phyloP scores from a whole-genome alignment of 2,797 vertebrate genomes.

The Amazonetta brasiliensis region DNA sequence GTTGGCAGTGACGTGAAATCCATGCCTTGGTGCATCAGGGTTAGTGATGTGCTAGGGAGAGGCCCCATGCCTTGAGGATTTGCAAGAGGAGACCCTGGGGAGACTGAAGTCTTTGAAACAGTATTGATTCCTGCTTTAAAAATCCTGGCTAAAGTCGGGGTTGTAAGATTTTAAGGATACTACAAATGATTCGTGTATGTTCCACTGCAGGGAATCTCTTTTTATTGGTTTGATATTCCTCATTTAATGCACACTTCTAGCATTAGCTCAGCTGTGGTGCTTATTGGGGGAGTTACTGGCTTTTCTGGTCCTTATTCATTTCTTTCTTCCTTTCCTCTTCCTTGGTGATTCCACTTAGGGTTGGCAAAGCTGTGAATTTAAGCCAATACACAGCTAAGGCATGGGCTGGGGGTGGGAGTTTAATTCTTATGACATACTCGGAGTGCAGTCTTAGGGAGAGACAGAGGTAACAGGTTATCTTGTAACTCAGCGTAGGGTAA shows the following conservation, averaged over 20 bases:
- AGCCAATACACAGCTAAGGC: background rate
- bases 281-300: background rate
- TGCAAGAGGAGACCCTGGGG: background rate
- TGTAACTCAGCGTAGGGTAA: background rate
- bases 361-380: background rate
- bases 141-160: background rate
- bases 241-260: background rate
- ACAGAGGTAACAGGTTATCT: background rate
- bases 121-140: conserved; percentile 64
- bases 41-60: background rate
- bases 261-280: background rate
- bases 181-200: background rate
- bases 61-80: background rate
- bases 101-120: conserved; percentile 44
- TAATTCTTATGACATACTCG: background rate
- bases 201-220: background rate
- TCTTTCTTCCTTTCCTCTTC: background rate
- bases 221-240: background rate
- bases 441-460: background rate
- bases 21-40: background rate
- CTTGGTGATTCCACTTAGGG: background rate
- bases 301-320: background rate
- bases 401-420: background rate
- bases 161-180: background rate
- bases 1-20: background rate